phyloP scores from a whole-genome alignment of 2,113 vertebrate genomes.

The Corythoichthys intestinalis region DNA sequence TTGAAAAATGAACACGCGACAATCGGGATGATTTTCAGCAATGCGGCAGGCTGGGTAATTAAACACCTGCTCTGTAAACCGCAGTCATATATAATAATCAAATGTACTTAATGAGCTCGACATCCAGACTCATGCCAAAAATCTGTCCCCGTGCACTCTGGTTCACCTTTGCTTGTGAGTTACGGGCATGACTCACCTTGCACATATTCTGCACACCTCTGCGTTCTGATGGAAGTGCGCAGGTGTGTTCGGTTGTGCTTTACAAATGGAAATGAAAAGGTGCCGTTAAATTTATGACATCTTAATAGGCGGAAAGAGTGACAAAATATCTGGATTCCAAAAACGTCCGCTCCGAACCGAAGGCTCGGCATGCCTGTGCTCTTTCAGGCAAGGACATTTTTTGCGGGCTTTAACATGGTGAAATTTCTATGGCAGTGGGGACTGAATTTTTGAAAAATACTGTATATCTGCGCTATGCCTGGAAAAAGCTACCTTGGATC shows the following conservation, averaged over 20 bases:
- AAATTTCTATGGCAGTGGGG: too few species aligned
- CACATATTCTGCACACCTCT: constrained; percentile 18
- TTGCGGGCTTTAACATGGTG: too few species aligned
- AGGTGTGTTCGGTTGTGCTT: constrained; percentile 3
- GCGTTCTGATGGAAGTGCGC: constrained; percentile 8
- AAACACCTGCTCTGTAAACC: neutral
- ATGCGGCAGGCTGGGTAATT: neutral
- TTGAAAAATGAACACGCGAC: neutral
- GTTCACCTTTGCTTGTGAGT: constrained; percentile 35
- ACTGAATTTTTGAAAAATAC: too few species aligned
- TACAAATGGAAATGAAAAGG: neutral
- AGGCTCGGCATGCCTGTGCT: too few species aligned
- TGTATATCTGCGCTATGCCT: too few species aligned
- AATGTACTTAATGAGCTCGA: neutral
- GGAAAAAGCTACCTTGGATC: too few species aligned
- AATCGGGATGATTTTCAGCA: neutral
- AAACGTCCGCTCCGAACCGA: too few species aligned
- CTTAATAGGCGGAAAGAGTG: too few species aligned
- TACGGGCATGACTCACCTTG: constrained; percentile 32
- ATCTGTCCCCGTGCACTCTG: constrained; percentile 30
- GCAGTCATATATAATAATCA: neutral
- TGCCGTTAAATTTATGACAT: neutral
- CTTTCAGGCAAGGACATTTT: too few species aligned
- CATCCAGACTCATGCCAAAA: constrained; percentile 7
- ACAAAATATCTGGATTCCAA: too few species aligned